Conservation (phyloP, 2,113 vertebrate genomes). For the Boleophthalmus pectinirostris region DNA sequence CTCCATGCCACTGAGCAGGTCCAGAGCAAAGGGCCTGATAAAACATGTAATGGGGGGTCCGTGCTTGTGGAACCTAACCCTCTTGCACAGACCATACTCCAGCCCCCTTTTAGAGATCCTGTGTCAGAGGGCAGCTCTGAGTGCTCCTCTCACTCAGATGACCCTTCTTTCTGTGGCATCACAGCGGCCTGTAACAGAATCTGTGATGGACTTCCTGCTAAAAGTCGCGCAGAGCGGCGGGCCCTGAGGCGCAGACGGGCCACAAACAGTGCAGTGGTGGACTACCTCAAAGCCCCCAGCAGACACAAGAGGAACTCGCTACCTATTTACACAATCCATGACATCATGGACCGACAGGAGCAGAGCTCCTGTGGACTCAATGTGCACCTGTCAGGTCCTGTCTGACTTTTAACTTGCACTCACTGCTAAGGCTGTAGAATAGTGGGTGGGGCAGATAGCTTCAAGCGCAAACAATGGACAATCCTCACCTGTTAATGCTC, state of each 20-base stretch:
- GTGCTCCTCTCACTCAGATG: constrained; percentile 92
- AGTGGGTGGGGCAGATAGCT: constrained; percentile 44
- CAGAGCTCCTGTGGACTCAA: constrained; percentile 80
- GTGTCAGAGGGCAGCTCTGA: constrained; percentile 91
- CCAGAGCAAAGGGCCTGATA: constrained; percentile 81
- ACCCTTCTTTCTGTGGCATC: constrained; percentile 95
- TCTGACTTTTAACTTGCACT: constrained; percentile 60
- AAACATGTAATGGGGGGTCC: constrained; percentile 75
- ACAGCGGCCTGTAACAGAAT: constrained; percentile 82
- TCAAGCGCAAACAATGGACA: constrained; percentile 30
- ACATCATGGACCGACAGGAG: constrained; percentile 87
- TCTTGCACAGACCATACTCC: constrained; percentile 76
- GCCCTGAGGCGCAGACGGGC: constrained; percentile 84
- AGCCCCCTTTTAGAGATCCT: constrained; percentile 82
- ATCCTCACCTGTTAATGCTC: constrained; percentile 27
- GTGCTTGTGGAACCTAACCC: constrained; percentile 76
- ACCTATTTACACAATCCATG: constrained; percentile 84
- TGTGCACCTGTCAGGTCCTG: constrained; percentile 82
- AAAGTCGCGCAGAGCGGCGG: constrained; percentile 86
- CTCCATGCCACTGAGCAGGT: constrained; percentile 59
- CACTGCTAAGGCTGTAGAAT: constrained; percentile 11
- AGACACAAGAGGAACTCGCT: constrained; percentile 34
- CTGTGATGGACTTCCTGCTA: constrained; percentile 85
- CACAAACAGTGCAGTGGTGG: constrained; percentile 80
- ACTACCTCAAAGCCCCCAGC: constrained; percentile 83